phyloP scores from a whole-genome alignment of 2,797 vertebrate genomes.

The Knipowitschia caucasica region DNA sequence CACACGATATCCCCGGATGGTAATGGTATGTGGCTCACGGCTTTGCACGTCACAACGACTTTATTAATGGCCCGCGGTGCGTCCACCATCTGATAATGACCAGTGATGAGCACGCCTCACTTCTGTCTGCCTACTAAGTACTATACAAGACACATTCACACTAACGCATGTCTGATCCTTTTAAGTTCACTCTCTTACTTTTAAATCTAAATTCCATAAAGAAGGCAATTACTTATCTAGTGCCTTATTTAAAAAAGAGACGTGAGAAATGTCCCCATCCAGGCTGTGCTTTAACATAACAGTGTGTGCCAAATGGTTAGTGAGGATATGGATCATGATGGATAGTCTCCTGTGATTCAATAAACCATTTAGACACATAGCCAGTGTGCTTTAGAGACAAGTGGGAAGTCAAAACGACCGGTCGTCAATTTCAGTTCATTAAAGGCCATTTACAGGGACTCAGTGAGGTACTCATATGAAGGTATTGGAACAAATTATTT shows the following conservation, averaged over 20 bases:
- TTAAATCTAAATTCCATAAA: constrained; percentile 13
- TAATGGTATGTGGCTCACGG: constrained; percentile 32
- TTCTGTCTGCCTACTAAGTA: constrained; percentile 7
- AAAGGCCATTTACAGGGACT: not conserved
- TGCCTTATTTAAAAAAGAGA: not conserved
- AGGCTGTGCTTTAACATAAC: not conserved
- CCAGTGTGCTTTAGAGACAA: not conserved
- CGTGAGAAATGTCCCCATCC: not conserved
- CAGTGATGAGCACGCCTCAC: constrained; percentile 5
- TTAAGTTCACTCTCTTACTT: constrained; percentile 1
- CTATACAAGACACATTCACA: constrained; percentile 2
- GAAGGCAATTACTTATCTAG: constrained; percentile 4
- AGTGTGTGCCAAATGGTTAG: not conserved
- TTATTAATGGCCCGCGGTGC: constrained; percentile 36
- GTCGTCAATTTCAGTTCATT: not conserved
- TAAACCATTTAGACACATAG: not conserved
- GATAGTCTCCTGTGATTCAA: not conserved
- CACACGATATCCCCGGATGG: constrained; percentile 22
- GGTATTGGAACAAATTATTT: not conserved
- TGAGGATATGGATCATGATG: not conserved
- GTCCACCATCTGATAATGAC: constrained; percentile 14
- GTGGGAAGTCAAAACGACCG: not conserved
- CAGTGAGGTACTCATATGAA: not conserved
- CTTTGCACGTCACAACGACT: constrained; percentile 21
- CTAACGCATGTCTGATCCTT: not conserved